These are phyloP conservation scores for Dynastes tityus DNA, from an alignment of 2,888 invertebrate species.

Conservation along the genomic window DNA sequence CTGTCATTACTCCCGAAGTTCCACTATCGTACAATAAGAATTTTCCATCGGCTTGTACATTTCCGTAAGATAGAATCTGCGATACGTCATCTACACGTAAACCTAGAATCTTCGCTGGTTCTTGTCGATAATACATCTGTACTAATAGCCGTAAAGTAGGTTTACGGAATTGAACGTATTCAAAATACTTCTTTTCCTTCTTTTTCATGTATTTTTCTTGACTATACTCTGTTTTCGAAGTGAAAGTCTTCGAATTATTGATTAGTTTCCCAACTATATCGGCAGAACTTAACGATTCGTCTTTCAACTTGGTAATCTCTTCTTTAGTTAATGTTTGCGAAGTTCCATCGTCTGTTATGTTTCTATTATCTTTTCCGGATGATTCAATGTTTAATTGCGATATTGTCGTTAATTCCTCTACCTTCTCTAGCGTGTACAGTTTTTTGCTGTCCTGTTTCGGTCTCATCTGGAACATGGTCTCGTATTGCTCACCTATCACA, in stretches of 20 bases:
- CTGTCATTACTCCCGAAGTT: conserved; percentile 87
- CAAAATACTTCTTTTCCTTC: conserved; percentile 95
- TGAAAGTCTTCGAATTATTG: conserved; percentile 93
- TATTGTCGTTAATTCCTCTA: conserved; percentile 74
- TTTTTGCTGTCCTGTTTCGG: conserved; percentile 73
- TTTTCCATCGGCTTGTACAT: conserved; percentile 84
- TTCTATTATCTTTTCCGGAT: conserved; percentile 88
- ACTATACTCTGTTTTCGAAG: conserved; percentile 91
- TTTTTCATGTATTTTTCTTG: conserved; percentile 96
- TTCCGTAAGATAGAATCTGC: conserved; percentile 87
- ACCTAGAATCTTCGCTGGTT: conserved; percentile 82
- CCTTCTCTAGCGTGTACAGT: conserved; percentile 73
- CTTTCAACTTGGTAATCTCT: conserved; percentile 86
- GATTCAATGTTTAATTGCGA: conserved; percentile 76
- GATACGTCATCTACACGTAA: conserved; percentile 91
- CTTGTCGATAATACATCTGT: conserved; percentile 88
- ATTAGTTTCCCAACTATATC: conserved; percentile 91
- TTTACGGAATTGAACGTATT: conserved; percentile 83
- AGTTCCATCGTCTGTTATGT: conserved; percentile 83
- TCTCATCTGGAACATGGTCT: conserved; percentile 84
- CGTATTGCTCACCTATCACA: conserved; percentile 80
- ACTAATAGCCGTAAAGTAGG: conserved; percentile 88
- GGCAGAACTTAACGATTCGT: conserved; percentile 83
- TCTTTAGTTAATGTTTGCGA: conserved; percentile 89
- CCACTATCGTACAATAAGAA: conserved; percentile 92